Evolutionary conservation across 1,140 invertebrate species (phyloP), one percentile per base, ranked within the genome.

Genomic region (Drosophila rhopaloa): DNA sequence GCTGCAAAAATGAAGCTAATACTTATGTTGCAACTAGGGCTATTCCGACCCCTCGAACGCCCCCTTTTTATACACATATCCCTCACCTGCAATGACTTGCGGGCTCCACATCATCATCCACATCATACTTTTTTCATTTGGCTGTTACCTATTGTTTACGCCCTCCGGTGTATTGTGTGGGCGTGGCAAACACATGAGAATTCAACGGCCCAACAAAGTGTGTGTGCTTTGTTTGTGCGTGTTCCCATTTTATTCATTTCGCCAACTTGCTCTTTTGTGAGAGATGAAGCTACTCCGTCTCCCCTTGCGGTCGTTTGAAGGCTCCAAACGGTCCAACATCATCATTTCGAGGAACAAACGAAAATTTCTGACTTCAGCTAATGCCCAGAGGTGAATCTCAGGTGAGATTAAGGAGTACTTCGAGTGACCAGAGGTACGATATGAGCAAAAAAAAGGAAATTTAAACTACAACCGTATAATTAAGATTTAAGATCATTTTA

Each of bases 1-100:
- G 84, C 57, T 77, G 79, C 76, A 62, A 76, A 89, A 88, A 88
- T 89, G 79, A 88, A 88, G 83, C 83, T 88, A 88, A 88, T 88
- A 86, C 79, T 86, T 81, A 79, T 88, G 83, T 83, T 88, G 84
- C 83, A 79, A 83, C 67, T 73, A 73, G 50, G 75, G 66, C 83
- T 70, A 70, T 65, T 66, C 56, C 76, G 71, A 56, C 74, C 50
- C 50, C 16, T 29, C 9, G 10, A 32, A 4, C 29, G 41, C 8
- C 44, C 29, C 19, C 32, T 8, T n/a, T 19, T 7, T 24, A n/a
- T 32, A 50, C 72, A 47, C 55, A 19, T 70, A 41, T 63, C 9
- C 48, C 66, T 47, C 68, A 65, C 66, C 79, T 82, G 63, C 79
- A 79, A 88, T 89, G 76, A 77, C 84, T 86, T 67, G 72, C 76